Conservation (phyloP, 2,888 invertebrate genomes). For the Orthosia incerta region DNA sequence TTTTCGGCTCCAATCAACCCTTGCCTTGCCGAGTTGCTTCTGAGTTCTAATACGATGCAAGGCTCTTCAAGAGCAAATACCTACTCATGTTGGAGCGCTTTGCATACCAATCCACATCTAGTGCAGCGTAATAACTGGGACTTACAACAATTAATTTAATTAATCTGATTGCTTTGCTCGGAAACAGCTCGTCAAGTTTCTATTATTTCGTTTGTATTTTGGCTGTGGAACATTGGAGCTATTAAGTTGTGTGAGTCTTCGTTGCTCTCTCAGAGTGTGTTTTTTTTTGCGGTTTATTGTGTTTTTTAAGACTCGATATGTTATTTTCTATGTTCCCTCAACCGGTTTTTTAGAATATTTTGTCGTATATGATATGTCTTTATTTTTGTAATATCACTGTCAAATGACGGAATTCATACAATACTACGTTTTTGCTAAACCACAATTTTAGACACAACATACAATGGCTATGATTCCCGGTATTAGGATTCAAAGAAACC, state of each 20-base stretch:
- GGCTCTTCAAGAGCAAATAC: constrained; percentile 28
- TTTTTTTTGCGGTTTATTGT: background rate
- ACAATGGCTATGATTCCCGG: background rate
- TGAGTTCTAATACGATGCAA: constrained; percentile 30
- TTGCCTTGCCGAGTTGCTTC: constrained; percentile 18
- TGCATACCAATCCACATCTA: constrained; percentile 59
- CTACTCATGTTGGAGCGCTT: constrained; percentile 44
- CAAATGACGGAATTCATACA: background rate
- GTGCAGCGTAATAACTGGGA: constrained; percentile 47
- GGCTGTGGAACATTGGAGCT: background rate
- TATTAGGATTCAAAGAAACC: constrained; percentile 34
- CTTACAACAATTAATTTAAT: constrained; percentile 59
- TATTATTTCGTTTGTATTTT: constrained; percentile 38
- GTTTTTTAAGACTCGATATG: background rate
- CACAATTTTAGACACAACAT: background rate
- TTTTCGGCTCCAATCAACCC: constrained; percentile 54
- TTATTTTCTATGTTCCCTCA: background rate
- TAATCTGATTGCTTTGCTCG: constrained; percentile 47
- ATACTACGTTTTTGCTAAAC: too few species aligned
- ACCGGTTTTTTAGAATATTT: background rate
- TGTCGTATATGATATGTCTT: too few species aligned
- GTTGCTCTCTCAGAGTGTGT: background rate
- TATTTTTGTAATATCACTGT: background rate
- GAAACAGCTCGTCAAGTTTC: constrained; percentile 47
- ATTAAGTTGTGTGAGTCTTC: background rate